These are phyloP conservation scores for Deroplatys truncata DNA, from an alignment of 2,888 invertebrate species.

Conservation along the genomic window DNA sequence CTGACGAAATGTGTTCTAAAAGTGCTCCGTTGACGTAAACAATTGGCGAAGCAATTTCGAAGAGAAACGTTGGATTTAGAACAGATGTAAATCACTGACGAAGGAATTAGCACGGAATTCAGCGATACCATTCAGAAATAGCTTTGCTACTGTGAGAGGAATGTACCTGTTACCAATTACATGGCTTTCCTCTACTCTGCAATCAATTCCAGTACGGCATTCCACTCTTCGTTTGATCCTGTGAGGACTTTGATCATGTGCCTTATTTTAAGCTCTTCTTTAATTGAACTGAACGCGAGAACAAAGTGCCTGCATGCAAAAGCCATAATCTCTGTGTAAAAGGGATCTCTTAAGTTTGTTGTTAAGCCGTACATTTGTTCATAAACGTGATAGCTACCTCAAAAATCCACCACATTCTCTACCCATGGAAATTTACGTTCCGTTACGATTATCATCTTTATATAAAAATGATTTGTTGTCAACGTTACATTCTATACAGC, in stretches of 20 bases:
- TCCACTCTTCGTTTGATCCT: background rate
- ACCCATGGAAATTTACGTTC: too few relatives aligned
- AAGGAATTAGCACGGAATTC: background rate
- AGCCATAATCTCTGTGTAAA: background rate
- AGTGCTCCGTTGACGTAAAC: background rate
- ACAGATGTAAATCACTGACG: background rate
- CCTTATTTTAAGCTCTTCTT: background rate
- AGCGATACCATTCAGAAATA: background rate
- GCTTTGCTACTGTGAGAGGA: background rate
- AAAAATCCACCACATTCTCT: too few relatives aligned
- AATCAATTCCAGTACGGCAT: background rate
- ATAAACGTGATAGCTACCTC: too few relatives aligned
- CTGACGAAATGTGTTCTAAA: too few relatives aligned
- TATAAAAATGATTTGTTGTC: too few relatives aligned
- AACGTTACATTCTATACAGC: too few relatives aligned
- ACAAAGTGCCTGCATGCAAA: background rate
- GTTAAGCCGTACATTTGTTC: background rate
- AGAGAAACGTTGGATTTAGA: background rate
- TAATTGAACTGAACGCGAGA: background rate
- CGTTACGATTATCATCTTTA: too few relatives aligned
- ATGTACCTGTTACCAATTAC: background rate
- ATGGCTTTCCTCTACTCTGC: background rate
- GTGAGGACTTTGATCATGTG: background rate
- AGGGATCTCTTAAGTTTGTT: background rate
- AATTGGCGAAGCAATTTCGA: background rate